Evolutionary conservation across 2,113 vertebrate genomes (phyloP).

Genomic region (Antigone vipio): DNA sequence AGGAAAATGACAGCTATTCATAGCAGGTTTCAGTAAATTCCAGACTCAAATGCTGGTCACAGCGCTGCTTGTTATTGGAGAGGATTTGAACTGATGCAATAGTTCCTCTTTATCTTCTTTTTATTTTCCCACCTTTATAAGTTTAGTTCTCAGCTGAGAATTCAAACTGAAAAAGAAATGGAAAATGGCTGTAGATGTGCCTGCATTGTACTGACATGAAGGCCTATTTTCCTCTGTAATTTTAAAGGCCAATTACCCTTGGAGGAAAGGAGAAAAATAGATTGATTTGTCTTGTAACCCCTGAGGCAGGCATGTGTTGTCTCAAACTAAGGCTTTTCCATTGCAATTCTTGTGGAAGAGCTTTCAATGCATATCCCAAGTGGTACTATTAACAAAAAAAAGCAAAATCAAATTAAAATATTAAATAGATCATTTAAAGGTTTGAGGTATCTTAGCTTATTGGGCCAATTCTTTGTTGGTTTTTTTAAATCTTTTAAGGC

Average conservation of each 20-base stretch:
- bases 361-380: conserved; percentile 27
- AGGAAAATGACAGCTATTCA: neutral
- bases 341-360: neutral
- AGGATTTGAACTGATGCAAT: conserved; percentile 30
- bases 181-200: conserved; percentile 21
- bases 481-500: neutral
- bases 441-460: neutral
- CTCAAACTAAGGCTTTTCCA: conserved; percentile 47
- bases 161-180: conserved; percentile 28
- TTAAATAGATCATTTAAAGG: neutral
- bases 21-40: neutral
- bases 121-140: conserved; percentile 30
- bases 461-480: neutral
- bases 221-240: conserved; percentile 50
- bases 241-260: conserved; percentile 71
- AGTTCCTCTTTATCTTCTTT: conserved; percentile 26
- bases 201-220: conserved; percentile 20
- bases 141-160: conserved; percentile 56
- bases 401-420: conserved; percentile 44
- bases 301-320: conserved; percentile 49
- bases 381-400: conserved; percentile 10
- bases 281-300: conserved; percentile 72
- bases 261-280: conserved; percentile 60
- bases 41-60: neutral
- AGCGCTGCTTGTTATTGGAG: conserved; percentile 2